Conservation (phyloP, 2,888 invertebrate genomes). For the Polietes domitor region DNA sequence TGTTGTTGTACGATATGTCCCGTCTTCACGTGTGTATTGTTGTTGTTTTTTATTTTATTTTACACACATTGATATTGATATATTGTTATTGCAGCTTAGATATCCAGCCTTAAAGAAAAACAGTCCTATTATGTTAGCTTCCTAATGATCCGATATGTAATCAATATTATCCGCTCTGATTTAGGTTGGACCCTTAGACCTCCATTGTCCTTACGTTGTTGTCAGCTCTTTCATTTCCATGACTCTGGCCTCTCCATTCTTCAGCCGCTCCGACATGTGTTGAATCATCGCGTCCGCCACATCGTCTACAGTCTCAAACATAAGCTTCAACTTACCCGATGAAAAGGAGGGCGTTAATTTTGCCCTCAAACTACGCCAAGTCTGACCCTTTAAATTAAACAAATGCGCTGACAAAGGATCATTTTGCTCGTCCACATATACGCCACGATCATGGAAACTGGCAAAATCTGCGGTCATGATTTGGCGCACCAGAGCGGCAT, state of each 20-base stretch:
- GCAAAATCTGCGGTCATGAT: conserved; percentile 85
- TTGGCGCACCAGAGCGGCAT: conserved; percentile 84
- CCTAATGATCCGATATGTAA: too few relatives aligned
- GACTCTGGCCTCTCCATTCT: neutral
- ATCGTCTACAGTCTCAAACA: conserved; percentile 84
- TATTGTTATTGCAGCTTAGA: too few relatives aligned
- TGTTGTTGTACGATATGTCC: too few relatives aligned
- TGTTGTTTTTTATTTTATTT: too few relatives aligned
- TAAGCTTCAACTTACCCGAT: conserved; percentile 85
- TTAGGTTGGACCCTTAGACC: too few relatives aligned
- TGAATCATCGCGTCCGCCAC: conserved; percentile 81
- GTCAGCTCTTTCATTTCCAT: conserved; percentile 81
- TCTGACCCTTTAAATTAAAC: conserved; percentile 77
- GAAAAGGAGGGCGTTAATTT: conserved; percentile 86
- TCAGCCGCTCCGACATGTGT: neutral
- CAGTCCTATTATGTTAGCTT: too few relatives aligned
- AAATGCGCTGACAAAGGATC: conserved; percentile 84
- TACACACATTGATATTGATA: too few relatives aligned
- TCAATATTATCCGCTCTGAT: too few relatives aligned
- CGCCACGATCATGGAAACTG: conserved; percentile 85
- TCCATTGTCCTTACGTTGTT: conserved; percentile 67
- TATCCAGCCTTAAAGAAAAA: too few relatives aligned
- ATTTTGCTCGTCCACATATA: conserved; percentile 84
- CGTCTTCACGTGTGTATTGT: too few relatives aligned
- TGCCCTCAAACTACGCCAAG: conserved; percentile 85